These are phyloP conservation scores for Bombus waltoni DNA, from an alignment of 1,140 invertebrate genomes.

Conservation along the genomic window DNA sequence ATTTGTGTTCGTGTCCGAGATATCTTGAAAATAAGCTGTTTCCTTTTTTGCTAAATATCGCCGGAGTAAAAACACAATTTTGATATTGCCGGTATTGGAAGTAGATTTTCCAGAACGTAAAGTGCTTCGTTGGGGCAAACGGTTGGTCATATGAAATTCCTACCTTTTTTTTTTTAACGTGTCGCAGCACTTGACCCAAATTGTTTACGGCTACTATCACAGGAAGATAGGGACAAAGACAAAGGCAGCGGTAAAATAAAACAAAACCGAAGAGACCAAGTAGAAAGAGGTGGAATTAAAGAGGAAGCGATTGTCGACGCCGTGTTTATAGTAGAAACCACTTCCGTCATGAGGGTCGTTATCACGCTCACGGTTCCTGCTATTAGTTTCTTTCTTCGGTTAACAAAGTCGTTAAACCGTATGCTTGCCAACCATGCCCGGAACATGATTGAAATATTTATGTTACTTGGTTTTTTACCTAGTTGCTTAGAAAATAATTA, in stretches of 20 bases:
- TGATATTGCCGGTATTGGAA: too few species aligned
- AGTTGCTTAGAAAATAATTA: too few species aligned
- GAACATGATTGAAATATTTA: background rate
- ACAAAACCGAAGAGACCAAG: constrained; percentile 15
- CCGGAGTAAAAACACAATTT: background rate
- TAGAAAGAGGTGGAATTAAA: constrained; percentile 42
- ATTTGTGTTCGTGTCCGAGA: background rate
- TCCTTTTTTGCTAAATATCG: background rate
- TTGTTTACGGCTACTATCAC: constrained; percentile 18
- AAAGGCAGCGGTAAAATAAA: constrained; percentile 44
- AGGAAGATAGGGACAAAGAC: constrained; percentile 41
- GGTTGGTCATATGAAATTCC: constrained; percentile 32
- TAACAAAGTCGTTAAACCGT: background rate
- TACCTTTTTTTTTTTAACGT: constrained; percentile 43
- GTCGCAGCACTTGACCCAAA: constrained; percentile 45
- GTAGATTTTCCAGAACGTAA: constrained; percentile 12
- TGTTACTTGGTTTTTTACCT: background rate
- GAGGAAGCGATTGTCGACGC: constrained; percentile 34
- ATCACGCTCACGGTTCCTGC: background rate
- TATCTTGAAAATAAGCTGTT: background rate
- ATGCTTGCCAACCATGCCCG: background rate
- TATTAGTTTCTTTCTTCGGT: constrained; percentile 6
- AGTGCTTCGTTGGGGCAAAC: constrained; percentile 1
- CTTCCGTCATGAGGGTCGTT: constrained; percentile 39
- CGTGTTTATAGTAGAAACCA: constrained; percentile 41